Percentiles rank a stretch among this genome's conserved stretches.
Evolutionary conservation across 2,113 vertebrate genomes (phyloP).

Genomic region (Boleophthalmus pectinirostris): DNA sequence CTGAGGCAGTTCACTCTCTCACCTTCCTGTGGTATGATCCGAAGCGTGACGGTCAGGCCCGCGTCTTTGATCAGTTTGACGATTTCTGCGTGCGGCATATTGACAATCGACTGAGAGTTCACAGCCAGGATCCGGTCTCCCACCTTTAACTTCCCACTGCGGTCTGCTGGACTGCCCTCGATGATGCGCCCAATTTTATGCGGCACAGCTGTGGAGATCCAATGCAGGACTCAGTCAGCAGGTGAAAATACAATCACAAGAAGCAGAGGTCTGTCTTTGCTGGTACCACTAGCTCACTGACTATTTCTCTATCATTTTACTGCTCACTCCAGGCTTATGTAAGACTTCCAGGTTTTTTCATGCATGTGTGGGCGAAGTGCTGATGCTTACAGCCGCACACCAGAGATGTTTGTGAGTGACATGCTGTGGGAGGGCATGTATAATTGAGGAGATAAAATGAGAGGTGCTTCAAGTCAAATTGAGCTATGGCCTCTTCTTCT

Average conservation of each 20-base stretch:
- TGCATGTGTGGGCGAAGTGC: constrained; percentile 53
- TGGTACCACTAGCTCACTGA: constrained; percentile 36
- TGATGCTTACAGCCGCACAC: constrained; percentile 35
- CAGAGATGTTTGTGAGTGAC: constrained; percentile 56
- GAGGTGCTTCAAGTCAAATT: constrained; percentile 52
- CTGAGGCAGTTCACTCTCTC: constrained; percentile 57
- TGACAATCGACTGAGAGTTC: constrained; percentile 95
- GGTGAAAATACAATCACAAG: constrained; percentile 30
- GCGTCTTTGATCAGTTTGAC: constrained; percentile 99
- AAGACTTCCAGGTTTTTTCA: constrained; percentile 54
- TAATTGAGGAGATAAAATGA: constrained; percentile 55
- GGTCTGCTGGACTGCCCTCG: constrained; percentile 96
- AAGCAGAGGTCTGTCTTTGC: constrained; percentile 23
- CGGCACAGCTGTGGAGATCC: constrained; percentile 83
- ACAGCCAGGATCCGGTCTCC: constrained; percentile 98
- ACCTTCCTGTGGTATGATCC: constrained; percentile 98
- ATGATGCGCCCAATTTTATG: constrained; percentile 99
- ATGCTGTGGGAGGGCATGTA: constrained; percentile 53
- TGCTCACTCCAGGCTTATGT: constrained; percentile 56
- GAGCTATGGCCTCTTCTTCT: constrained; percentile 33
- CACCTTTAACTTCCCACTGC: constrained; percentile 94
- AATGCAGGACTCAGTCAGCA: constrained; percentile 20
- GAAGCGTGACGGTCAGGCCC: constrained; percentile 94
- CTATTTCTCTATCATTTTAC: constrained; percentile 52
- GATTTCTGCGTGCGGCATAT: constrained; percentile 97